Evolutionary conservation across 2,888 invertebrate species (phyloP), one percentile per base, ranked within the genome.

Genomic region (Lasiommata megera): DNA sequence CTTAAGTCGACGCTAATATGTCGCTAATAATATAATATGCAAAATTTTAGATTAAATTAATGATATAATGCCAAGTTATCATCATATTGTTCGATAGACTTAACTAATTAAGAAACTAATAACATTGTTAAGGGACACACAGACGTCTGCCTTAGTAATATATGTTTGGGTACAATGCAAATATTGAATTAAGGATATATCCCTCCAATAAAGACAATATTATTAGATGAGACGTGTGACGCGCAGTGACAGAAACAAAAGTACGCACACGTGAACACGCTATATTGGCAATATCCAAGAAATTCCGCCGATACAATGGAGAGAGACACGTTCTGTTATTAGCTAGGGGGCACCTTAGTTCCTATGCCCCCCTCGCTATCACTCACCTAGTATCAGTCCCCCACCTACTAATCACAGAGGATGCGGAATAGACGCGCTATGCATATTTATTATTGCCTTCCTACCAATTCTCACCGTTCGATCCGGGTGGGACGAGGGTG

Each of bases 221-320:
- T 65, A 69, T 69, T 62, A 63, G 55, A 66, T 52, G 56, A 71
- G 64, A 56, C 64, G 67, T 66, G 68, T 69, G 74, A 72, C 71
- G 54, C 63, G 60, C 77, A 79, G 73, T 77, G 76, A 77, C 73
- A 80, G 80, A 86, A 84, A 88, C 85, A 84, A 87, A 84, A 85
- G 77, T 75, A 77, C 70, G 68, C 76, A 77, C 84, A 83, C 84
- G 84, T 81, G 84, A 84, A 77, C 83, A 77, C 76, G 74, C 76
- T 76, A 81, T 87, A 90, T 88, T 88, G 88, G 80, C 87, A 88
- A 89, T 89, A 88, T 86, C 84, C 83, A 85, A 85, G 88, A 84
- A 84, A 83, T 82, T 81, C 81, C 77, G 67, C 76, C 82, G 79
- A 86, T 86, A 88, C 87, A 84, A 87, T 79, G 76, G 80, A 82